phyloP scores from a whole-genome alignment of 1,140 invertebrate genomes.

The Hypsibius dujardini region DNA sequence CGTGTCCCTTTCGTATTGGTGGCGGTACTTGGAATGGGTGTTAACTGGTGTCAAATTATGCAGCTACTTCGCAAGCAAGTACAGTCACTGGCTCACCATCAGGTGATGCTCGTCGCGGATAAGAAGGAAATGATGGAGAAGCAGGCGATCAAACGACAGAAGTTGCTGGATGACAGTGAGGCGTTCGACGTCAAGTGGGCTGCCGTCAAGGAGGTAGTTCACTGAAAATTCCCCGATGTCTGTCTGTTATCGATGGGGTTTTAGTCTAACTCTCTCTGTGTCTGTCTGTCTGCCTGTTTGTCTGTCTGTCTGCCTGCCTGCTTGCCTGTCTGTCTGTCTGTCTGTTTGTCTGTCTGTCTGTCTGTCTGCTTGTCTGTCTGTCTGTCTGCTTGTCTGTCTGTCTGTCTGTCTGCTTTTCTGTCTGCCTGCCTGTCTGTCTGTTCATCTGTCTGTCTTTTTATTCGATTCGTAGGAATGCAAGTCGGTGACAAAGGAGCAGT shows the following conservation, averaged over 20 bases:
- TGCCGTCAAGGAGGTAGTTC: constrained; percentile 41
- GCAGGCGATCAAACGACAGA: constrained; percentile 84
- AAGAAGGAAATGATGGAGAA: constrained; percentile 89
- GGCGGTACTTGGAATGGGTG: not conserved
- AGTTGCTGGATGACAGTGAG: constrained; percentile 83
- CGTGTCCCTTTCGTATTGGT: not conserved
- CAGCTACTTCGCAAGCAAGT: constrained; percentile 45
- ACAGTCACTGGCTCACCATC: constrained; percentile 86
- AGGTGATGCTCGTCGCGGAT: constrained; percentile 85
- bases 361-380: too few relatives aligned
- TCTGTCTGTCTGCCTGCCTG: too few relatives aligned
- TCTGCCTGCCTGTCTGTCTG: too few relatives aligned
- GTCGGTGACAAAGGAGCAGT: constrained; percentile 73
- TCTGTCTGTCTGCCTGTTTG: too few relatives aligned
- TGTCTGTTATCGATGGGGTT: too few relatives aligned
- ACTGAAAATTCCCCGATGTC: constrained; percentile 4
- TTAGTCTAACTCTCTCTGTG: too few relatives aligned
- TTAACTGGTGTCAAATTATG: not conserved
- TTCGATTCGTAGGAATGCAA: constrained; percentile 48
- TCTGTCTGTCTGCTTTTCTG: too few relatives aligned
- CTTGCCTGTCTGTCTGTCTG: too few relatives aligned
- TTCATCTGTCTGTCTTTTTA: too few relatives aligned
- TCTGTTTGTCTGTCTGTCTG: too few relatives aligned
- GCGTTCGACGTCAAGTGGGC: constrained; percentile 80
- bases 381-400: too few relatives aligned